These are phyloP conservation scores for Zoanthus sansibaricus DNA, from an alignment of 92 coral and sea anemone species.

Conservation along the genomic window DNA sequence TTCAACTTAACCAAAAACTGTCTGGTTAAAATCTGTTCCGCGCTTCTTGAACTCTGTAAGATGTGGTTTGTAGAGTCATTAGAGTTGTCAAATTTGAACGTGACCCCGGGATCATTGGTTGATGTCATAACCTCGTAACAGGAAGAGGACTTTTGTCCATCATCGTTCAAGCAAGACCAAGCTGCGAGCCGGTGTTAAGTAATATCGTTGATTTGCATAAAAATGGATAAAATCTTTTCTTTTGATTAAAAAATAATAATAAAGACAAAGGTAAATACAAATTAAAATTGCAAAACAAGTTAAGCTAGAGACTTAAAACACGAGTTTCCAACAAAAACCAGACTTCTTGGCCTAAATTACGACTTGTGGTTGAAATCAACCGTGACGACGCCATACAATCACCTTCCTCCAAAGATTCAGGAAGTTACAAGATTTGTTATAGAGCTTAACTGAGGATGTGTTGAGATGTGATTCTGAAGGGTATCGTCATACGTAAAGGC, in stretches of 20 bases:
- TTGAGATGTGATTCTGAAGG: not conserved
- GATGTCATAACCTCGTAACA: slow-evolving; percentile 21
- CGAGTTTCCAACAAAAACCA: not conserved
- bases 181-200: not conserved
- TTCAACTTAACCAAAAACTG: not conserved
- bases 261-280: not conserved
- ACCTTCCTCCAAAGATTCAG: not conserved
- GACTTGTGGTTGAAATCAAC: not conserved
- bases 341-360: not conserved
- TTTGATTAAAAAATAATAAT: not conserved
- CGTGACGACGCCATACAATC: not conserved
- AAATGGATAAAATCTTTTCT: not conserved
- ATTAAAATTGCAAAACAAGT: not conserved
- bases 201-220: not conserved
- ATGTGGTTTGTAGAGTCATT: not conserved
- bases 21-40: not conserved
- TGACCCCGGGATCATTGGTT: not conserved
- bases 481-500: no score
- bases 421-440: not conserved
- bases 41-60: not conserved
- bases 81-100: not conserved
- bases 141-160: not conserved
- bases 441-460: not conserved
- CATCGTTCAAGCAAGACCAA: not conserved
- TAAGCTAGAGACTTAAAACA: not conserved